phyloP scores from a whole-genome alignment of 2,113 vertebrate genomes.

The Cryptomyrus ogoouensis region DNA sequence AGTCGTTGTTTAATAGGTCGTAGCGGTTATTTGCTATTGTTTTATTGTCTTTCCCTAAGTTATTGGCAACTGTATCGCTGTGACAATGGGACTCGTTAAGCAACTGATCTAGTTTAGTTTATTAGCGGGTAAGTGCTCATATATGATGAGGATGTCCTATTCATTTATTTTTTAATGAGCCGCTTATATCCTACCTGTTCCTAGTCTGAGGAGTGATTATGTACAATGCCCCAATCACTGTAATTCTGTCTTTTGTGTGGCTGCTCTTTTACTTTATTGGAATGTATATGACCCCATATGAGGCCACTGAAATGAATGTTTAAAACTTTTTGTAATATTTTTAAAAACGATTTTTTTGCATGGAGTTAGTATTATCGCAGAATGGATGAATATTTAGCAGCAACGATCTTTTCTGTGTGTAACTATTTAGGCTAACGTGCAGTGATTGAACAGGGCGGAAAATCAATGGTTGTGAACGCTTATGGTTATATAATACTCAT shows the following conservation, averaged over 20 bases:
- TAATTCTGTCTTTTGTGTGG: background rate
- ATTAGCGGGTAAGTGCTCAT: background rate
- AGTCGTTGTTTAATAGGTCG: background rate
- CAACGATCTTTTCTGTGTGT: background rate
- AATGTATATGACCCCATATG: background rate
- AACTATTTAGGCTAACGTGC: slow-evolving; percentile 46
- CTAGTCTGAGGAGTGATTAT: background rate
- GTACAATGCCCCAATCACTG: background rate
- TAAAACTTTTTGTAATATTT: background rate
- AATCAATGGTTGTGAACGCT: slow-evolving; percentile 68
- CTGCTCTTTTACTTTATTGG: background rate
- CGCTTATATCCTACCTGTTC: background rate
- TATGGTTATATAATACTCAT: slow-evolving; percentile 58
- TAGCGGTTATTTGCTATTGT: background rate
- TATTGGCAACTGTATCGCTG: background rate
- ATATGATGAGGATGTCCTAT: background rate
- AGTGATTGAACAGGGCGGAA: slow-evolving; percentile 34
- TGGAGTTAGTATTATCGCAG: background rate
- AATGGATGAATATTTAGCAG: background rate
- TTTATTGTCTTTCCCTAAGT: background rate
- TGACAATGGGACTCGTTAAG: background rate
- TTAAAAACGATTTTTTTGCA: background rate
- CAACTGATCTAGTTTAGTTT: background rate
- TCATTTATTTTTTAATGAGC: background rate
- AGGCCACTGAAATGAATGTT: background rate